Base-by-base conservation (phyloP, 2,113 vertebrate genomes). In the Xerus inauris region DNA sequence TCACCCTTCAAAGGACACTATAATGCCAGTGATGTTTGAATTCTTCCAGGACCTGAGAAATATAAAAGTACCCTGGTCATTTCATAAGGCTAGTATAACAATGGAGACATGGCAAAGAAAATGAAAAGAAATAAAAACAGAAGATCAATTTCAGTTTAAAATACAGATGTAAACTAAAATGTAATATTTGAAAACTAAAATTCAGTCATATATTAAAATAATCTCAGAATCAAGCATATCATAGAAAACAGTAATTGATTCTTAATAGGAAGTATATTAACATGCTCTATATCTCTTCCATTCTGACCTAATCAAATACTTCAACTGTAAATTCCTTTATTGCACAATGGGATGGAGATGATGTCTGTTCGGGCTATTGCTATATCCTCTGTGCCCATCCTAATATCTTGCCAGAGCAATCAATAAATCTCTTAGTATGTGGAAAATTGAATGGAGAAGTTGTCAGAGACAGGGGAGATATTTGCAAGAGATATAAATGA, bases 401-500 rank as follows among this genome's bases (percentile, higher is more conserved):
- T 12, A 91, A 26, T 40, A 79, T 9, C 20, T 92, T 93, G 7
- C 40, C 35, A 96, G 19, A 84, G 11, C 32, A 59, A 95, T 91
- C 42, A 35, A 40, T 73, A 95, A 54, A 62, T 93, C 32, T 89
- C 30, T 71, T 24, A 82, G 8, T 86, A 67, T 32, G 45, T 93
- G 12, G 45, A 71, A 72, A 91, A 93, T 38, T 62, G 35, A 97
- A 54, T 35, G 12, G 14, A 77, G 35, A 93, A 6, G 1, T 65
- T 80, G 16, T 76, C 7, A 7, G 35, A 89, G 45, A 9, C 7
- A 65, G 0, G 5, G 28, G 47, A 81, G 64, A 76, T 71, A 81
- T 96, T 95, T 88, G 5, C 40, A 90, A 57, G 76, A 81, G 8
- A 6, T 87, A 59, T 26, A 84, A 72, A 51, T 81, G 84, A 85